Percentiles rank a stretch among this genome's conserved stretches.
Evolutionary conservation across 2,797 vertebrate species (phyloP).

Genomic region (Nyctalus aviator): DNA sequence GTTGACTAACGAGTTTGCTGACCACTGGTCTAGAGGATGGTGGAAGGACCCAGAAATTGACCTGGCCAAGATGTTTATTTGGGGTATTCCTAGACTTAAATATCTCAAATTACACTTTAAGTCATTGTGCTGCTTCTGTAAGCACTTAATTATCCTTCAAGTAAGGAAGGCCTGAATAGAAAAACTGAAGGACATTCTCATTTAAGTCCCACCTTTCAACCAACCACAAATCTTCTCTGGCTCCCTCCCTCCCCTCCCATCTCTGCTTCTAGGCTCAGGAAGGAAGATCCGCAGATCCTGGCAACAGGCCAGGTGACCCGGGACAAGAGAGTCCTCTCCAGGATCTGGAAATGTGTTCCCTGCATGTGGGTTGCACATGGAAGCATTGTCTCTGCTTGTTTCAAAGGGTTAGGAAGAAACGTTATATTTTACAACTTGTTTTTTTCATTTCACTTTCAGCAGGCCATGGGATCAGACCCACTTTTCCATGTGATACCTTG

Average conservation of each 20-base stretch:
- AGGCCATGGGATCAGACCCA: conserved; percentile 60
- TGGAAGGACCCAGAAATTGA: conserved; percentile 57
- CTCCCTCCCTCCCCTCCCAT: conserved; percentile 56
- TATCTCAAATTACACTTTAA: conserved; percentile 72
- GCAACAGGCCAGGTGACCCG: conserved; percentile 46
- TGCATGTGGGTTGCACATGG: conserved; percentile 54
- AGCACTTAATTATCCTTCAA: conserved; percentile 63
- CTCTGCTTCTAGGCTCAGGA: conserved; percentile 39
- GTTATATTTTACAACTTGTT: conserved; percentile 69
- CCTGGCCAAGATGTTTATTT: conserved; percentile 66
- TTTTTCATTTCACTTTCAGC: conserved; percentile 72
- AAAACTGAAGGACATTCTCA: conserved; percentile 61
- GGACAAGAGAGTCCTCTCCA: conserved; percentile 61
- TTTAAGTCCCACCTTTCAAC: conserved; percentile 52
- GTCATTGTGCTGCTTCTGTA: conserved; percentile 48
- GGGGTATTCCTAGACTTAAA: conserved; percentile 62
- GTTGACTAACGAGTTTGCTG: no score
- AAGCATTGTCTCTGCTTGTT: conserved; percentile 61
- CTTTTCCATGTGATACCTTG: conserved; percentile 74
- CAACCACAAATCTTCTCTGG: conserved; percentile 27
- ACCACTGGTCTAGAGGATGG: not conserved
- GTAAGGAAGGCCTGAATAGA: conserved; percentile 44
- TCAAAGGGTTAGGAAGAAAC: conserved; percentile 63
- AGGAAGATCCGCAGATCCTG: conserved; percentile 50
- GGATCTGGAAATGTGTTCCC: conserved; percentile 40